Percentiles rank a stretch among this genome's conserved stretches.
These are phyloP conservation scores for Theocolax elegans DNA, from an alignment of 1,140 invertebrate species.

Conservation along the genomic window DNA sequence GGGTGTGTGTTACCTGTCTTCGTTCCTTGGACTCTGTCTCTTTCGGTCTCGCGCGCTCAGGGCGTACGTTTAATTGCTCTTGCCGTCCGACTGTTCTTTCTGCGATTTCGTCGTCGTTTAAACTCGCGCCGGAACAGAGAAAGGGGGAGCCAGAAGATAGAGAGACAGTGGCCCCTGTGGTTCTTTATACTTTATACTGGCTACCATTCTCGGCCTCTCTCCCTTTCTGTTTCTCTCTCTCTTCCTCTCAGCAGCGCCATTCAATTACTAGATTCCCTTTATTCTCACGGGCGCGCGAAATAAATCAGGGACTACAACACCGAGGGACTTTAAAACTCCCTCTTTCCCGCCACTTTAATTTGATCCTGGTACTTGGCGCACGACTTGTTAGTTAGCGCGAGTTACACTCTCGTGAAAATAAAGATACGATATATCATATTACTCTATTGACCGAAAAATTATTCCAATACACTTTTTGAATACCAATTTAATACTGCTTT, in stretches of 20 bases:
- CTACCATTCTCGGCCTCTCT: background rate
- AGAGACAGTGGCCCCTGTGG: background rate
- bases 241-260: background rate
- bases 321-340: constrained; percentile 4
- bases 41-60: too few relatives aligned
- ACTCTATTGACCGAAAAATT: too few relatives aligned
- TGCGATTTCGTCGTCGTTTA: too few relatives aligned
- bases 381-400: constrained; percentile 5
- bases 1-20: too few relatives aligned
- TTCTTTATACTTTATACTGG: too few relatives aligned
- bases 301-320: constrained; percentile 13
- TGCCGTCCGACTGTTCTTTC: too few relatives aligned
- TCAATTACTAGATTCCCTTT: constrained; percentile 33
- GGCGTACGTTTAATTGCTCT: too few relatives aligned
- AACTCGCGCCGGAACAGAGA: background rate
- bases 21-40: too few relatives aligned
- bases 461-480: too few relatives aligned
- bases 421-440: too few relatives aligned
- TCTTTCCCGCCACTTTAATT: constrained; percentile 27
- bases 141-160: background rate
- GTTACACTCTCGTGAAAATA: too few relatives aligned
- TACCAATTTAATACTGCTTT: too few relatives aligned
- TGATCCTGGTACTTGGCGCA: constrained; percentile 21
- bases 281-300: constrained; percentile 21
- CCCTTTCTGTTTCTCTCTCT: background rate